Percentiles rank a stretch among this genome's conserved stretches.
These are phyloP conservation scores for Hylaeus volcanicus DNA, from an alignment of 1,140 invertebrate species.

Conservation along the genomic window DNA sequence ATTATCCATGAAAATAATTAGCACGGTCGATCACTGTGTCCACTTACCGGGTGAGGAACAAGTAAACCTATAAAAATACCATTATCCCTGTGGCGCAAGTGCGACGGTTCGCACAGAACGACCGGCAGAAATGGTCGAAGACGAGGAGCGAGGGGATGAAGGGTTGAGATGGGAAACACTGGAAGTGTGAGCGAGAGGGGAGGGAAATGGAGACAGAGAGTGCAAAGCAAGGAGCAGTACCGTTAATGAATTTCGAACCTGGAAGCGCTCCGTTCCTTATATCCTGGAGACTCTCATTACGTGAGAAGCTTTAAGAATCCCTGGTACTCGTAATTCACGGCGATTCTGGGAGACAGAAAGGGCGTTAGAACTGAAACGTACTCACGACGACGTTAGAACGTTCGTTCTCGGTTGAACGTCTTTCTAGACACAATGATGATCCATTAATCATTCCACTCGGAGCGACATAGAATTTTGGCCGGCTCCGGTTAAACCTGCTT, in stretches of 20 bases:
- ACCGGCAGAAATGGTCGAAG: constrained; percentile 5
- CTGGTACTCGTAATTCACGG: constrained; percentile 65
- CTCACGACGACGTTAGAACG: constrained; percentile 62
- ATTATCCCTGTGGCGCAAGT: constrained; percentile 58
- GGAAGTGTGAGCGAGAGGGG: not conserved
- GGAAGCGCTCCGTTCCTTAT: constrained; percentile 63
- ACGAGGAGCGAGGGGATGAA: not conserved
- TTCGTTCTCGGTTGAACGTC: constrained; percentile 51
- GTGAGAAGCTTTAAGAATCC: constrained; percentile 73
- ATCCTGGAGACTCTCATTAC: constrained; percentile 71
- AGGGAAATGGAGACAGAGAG: constrained; percentile 23
- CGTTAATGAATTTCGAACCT: constrained; percentile 72
- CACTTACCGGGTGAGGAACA: constrained; percentile 57
- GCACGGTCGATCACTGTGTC: constrained; percentile 57
- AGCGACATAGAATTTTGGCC: constrained; percentile 37
- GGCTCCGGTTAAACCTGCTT: not conserved
- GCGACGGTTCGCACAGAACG: constrained; percentile 55
- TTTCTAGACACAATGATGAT: constrained; percentile 58
- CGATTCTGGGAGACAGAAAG: constrained; percentile 58
- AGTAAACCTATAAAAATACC: constrained; percentile 66
- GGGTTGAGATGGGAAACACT: constrained; percentile 13
- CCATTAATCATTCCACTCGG: constrained; percentile 57
- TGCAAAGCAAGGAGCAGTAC: constrained; percentile 45
- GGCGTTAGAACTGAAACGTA: constrained; percentile 59
- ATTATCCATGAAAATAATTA: constrained; percentile 65